Percentiles rank a stretch among this genome's conserved stretches.
These are phyloP conservation scores for Ahaetulla prasina DNA, from an alignment of 2,113 vertebrate species.

Conservation along the genomic window DNA sequence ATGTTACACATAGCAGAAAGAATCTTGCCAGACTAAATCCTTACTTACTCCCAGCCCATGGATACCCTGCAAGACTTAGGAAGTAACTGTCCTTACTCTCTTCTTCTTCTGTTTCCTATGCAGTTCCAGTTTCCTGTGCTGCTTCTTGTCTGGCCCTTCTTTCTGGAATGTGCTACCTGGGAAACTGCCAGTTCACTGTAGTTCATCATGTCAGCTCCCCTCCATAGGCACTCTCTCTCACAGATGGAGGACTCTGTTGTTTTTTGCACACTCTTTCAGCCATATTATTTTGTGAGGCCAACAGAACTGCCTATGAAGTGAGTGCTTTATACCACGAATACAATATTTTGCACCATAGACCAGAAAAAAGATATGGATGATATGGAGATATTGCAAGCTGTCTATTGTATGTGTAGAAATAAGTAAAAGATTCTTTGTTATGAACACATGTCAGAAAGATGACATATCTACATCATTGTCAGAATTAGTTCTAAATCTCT, in stretches of 20 bases:
- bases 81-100: too few relatives aligned
- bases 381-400: slow-evolving; percentile 55
- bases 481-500: slow-evolving; percentile 58
- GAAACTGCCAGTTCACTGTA: too few relatives aligned
- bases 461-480: slow-evolving; percentile 66
- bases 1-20: too few relatives aligned
- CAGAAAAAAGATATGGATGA: slow-evolving; percentile 50
- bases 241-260: not conserved
- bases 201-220: too few relatives aligned
- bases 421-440: slow-evolving; percentile 61
- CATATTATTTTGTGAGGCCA: slow-evolving; percentile 19
- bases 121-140: too few relatives aligned
- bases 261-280: not conserved
- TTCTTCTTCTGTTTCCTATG: too few relatives aligned
- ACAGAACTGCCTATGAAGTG: not conserved
- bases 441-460: slow-evolving; percentile 68
- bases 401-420: slow-evolving; percentile 67
- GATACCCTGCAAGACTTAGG: too few relatives aligned
- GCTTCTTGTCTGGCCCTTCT: too few relatives aligned
- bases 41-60: too few relatives aligned
- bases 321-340: slow-evolving; percentile 28
- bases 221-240: not conserved
- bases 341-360: slow-evolving; percentile 51
- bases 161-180: too few relatives aligned
- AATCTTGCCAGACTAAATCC: too few relatives aligned